Base-by-base conservation (phyloP, 1,140 invertebrate species). In the Drosophila kohkoa region DNA sequence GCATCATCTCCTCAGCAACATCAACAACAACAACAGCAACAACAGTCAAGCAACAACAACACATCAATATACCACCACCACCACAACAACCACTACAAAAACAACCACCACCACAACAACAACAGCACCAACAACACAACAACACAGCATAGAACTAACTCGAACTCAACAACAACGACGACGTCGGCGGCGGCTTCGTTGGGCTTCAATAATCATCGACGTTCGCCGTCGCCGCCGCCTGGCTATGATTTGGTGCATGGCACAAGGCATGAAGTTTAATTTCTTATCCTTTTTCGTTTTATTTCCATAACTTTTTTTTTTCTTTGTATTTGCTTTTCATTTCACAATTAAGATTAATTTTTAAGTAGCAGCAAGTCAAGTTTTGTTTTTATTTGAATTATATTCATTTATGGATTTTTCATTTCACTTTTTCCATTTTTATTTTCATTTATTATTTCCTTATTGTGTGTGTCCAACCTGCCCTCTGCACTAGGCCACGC, bases 161-260 rank as follows among this genome's bases (percentile, higher is more conserved):
- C 59, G 49, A 79, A 69, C 60, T 71, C 73, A 65, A 75, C 66
- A 63, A 68, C 69, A 57, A 49, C 71, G 77, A 77, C 63, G 73
- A 62, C 52, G 48, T 59, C 49, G 45, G 38, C 73, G 57, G 49
- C 43, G n/a, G 28, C 41, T 25, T 13, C 30, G 64, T 11, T 51
- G 49, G 51, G 51, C 5, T 25, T 25, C 20, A 25, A 13, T 52
- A 25, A 30, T 28, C 13, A 15, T 13, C 81, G 76, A 30, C 77
- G 85, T 51, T 82, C 87, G 63, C 85, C 92, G 80, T 91, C 92
- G 70, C 92, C 92, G 68, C 92, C 92, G 86, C 92, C 92, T 63
- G 90, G 83, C 78, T 92, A 92, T 91, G 91, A 92, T 90, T 82
- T 92, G 92, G 92, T 92, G 92, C 92, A 92, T 92, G 92, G 90